Percentiles rank a stretch among this genome's conserved stretches.
Conservation (phyloP, 1,140 invertebrate genomes). For the Notospermus geniculatus region DNA sequence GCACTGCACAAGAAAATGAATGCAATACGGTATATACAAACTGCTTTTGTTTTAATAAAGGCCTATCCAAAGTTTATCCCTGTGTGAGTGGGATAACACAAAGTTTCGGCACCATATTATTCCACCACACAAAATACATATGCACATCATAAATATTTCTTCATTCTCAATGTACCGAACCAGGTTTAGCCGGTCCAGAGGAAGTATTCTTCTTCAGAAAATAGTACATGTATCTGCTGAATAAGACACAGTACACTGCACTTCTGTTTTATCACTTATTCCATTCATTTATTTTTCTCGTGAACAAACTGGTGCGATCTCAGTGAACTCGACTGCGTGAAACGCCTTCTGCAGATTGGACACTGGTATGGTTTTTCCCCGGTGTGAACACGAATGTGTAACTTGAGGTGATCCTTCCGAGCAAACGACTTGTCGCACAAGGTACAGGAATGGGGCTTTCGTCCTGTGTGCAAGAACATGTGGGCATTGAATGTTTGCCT, state of each 20-base stretch:
- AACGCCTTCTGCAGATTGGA: constrained; percentile 33
- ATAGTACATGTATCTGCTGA: no score
- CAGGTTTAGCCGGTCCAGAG: constrained; percentile 36
- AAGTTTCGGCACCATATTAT: no score
- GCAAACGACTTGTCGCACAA: constrained; percentile 32
- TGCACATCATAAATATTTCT: no score
- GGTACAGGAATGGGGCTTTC: constrained; percentile 27
- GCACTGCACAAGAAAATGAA: no score
- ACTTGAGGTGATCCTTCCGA: constrained; percentile 24
- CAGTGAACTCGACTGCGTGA: constrained; percentile 25
- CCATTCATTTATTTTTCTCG: constrained; percentile 33
- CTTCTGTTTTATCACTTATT: constrained; percentile 45
- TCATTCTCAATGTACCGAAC: no score
- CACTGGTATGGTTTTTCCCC: constrained; percentile 60
- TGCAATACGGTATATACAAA: no score
- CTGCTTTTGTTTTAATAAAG: no score
- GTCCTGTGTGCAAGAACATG: constrained; percentile 23
- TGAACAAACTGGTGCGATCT: constrained; percentile 30
- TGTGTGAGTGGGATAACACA: no score
- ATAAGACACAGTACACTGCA: no score
- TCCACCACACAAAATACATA: no score
- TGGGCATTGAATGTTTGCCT: background rate
- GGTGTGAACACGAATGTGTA: constrained; percentile 34
- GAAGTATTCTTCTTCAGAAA: no score
- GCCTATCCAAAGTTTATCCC: no score